Base-by-base conservation (phyloP, 30 jellyfish, hydroid and myxozoan genomes). In the Catostylus mosaicus region DNA sequence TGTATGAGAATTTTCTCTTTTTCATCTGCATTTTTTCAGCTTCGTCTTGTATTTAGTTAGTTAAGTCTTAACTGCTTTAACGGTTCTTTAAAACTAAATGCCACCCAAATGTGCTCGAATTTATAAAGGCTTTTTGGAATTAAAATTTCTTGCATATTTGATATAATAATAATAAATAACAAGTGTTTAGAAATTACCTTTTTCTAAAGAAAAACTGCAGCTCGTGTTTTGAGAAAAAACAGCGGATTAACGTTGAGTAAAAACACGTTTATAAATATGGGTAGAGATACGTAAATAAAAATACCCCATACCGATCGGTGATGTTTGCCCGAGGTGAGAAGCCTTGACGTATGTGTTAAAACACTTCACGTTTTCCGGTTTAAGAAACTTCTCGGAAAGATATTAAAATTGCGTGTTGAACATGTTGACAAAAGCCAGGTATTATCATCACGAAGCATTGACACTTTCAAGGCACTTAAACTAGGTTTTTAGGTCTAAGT, bases 291-390 rank as follows among this genome's bases (percentile, higher is more conserved):
- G 40, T 26, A 6, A 59, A 12, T 23, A 23, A 59, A 3, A 20
- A 59, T 59, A 59, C 71, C 71, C 71, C 71, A 59, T 59, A 27
- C 71, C 38, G 71, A 59, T 23, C 38, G 23, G 40, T 16, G 20
- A 59, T 16, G 71, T 23, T 59, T 8, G 38, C n/a, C 71, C 36
- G 36, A 35, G 5, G 36, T 27, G 71, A n/a, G 38, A 1, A 37
- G 38, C n/a, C 71, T 2, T 20, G 71, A 5, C 36, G 38, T 23
- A 59, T 59, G 38, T 18, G 32, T 59, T 8, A 1, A n/a, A 59
- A n/a, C n/a, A 27, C 67, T 5, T 59, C 38, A 27, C 9, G 37
- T 59, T 59, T 8, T 68, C 80, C 80, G 80, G 80, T 18, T 68
- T 12, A 19, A 12, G 59, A 68, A 68, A 68, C n/a, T 68, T 23